phyloP scores from a whole-genome alignment of 2,797 vertebrate genomes.

The Ambastaia sidthimunki region DNA sequence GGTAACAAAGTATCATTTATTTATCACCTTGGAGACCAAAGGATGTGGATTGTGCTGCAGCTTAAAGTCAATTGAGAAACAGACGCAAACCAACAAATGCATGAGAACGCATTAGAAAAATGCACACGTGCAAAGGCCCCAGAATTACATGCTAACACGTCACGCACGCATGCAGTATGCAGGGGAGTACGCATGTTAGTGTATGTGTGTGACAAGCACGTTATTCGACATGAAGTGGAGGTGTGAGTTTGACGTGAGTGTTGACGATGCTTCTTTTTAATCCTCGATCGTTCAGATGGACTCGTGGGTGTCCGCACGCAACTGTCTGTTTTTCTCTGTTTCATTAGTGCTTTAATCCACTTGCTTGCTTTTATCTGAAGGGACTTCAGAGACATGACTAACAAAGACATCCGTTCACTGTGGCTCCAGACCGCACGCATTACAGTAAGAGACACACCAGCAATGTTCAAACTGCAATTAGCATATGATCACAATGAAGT shows the following conservation, averaged over 20 bases:
- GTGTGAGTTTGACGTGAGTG: constrained; percentile 39
- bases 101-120: neutral
- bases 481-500: neutral
- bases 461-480: neutral
- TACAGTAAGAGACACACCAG: constrained; percentile 10
- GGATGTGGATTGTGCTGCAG: constrained; percentile 40
- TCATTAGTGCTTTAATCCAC: constrained; percentile 31
- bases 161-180: neutral
- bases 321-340: constrained; percentile 14
- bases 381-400: constrained; percentile 28
- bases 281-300: constrained; percentile 47
- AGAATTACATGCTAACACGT: neutral
- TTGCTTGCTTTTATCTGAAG: constrained; percentile 21
- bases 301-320: constrained; percentile 32
- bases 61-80: constrained; percentile 43
- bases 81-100: neutral
- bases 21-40: constrained; percentile 62
- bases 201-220: constrained; percentile 6
- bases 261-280: constrained; percentile 47
- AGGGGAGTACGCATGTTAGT: constrained; percentile 11
- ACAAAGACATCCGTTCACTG: constrained; percentile 12
- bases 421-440: constrained; percentile 11
- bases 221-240: constrained; percentile 43
- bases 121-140: neutral
- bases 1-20: constrained; percentile 59